Evolutionary conservation across 2,888 invertebrate genomes (phyloP), one percentile per base, ranked within the genome.

Genomic region (Parnassius glacialis): DNA sequence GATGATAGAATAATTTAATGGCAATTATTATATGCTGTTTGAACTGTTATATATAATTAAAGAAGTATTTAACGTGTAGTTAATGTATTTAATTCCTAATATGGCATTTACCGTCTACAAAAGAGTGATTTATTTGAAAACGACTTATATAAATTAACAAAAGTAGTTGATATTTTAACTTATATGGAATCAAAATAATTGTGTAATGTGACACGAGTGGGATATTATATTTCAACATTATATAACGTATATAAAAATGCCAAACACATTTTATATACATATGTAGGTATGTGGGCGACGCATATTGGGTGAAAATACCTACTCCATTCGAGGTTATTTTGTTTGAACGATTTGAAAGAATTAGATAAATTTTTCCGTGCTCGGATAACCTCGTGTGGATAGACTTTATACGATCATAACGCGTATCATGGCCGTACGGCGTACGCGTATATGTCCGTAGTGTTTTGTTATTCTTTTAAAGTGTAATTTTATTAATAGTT

Each of bases 101-200:
- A 89, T 82, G 90, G 90, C 90, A 91, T 91, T 91, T 90, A 90
- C 87, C 87, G 88, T 90, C 84, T 86, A 85, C 81, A 79, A 83
- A 80, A 77, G 82, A 90, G 88, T 89, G 87, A 89, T 88, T 84
- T 83, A 79, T 82, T 84, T 80, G 80, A 83, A 82, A 87, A 81
- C 78, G 78, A 82, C 76, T 82, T 86, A 84, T 82, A 75, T 84
- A 77, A 85, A 85, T 80, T 83, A 82, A 81, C 78, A 82, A 78
- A 83, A 78, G 75, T 87, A 85, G 83, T 79, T 74, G 71, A 77
- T 82, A 81, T 80, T 80, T 78, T 83, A 84, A 83, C 76, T 85
- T 84, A 81, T 84, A 82, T 85, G 82, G 74, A 79, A 77, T 78
- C 80, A 78, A 75, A 76, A 48, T 50, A 66, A 69, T 68, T 66